phyloP scores from a whole-genome alignment of 2,113 vertebrate genomes.

The Verasper variegatus region DNA sequence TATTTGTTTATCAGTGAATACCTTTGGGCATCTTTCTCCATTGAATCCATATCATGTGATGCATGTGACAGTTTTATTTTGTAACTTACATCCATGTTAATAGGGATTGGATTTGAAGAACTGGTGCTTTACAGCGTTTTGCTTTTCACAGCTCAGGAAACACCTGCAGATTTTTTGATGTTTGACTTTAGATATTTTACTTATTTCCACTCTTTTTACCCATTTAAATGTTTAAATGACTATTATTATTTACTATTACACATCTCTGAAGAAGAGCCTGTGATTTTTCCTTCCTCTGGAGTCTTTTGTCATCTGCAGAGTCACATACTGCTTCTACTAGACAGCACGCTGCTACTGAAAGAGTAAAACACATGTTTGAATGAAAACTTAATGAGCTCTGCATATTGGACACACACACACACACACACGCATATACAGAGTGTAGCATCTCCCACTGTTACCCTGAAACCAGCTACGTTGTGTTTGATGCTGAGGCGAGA shows the following conservation, averaged over 20 bases:
- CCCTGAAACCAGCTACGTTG: slow-evolving; percentile 18
- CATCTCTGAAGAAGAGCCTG: not conserved
- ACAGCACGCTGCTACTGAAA: slow-evolving; percentile 27
- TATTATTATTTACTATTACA: not conserved
- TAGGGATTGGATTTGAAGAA: too few relatives aligned
- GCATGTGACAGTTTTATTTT: not conserved
- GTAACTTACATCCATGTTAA: too few relatives aligned
- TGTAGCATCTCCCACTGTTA: slow-evolving; percentile 29
- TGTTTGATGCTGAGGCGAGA: slow-evolving; percentile 35
- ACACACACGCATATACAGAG: slow-evolving; percentile 10
- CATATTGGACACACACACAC: slow-evolving; percentile 29
- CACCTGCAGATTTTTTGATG: not conserved
- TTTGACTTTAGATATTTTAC: too few relatives aligned
- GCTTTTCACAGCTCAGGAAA: too few relatives aligned
- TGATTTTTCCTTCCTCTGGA: not conserved
- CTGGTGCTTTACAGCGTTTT: too few relatives aligned
- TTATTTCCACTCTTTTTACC: not conserved
- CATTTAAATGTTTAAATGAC: not conserved
- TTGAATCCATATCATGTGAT: not conserved
- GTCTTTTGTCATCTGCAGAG: not conserved
- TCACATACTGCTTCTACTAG: not conserved
- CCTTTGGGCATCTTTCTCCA: not conserved
- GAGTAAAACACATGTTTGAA: slow-evolving; percentile 56
- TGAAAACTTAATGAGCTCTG: slow-evolving; percentile 61
- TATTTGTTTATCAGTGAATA: not conserved